These are phyloP conservation scores for Myotis vivesi DNA, from an alignment of 2,797 vertebrate species.

Conservation along the genomic window DNA sequence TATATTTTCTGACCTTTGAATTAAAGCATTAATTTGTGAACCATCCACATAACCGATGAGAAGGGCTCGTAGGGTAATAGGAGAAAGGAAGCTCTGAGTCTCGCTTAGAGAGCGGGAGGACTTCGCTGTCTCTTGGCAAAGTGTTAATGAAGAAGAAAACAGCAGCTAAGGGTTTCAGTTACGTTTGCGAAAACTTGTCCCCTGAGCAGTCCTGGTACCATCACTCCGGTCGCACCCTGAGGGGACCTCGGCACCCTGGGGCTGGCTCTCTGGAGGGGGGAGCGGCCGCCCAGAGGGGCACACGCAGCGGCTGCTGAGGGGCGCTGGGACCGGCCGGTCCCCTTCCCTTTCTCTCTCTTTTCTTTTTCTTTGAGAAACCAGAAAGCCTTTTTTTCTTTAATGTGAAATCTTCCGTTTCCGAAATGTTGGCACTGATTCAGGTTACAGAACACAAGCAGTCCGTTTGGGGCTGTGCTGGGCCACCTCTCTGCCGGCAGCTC, in stretches of 20 bases:
- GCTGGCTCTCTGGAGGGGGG: not conserved
- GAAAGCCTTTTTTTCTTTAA: not conserved
- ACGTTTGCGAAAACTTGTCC: not conserved
- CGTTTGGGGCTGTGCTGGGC: not conserved
- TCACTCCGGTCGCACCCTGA: not conserved
- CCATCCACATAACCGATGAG: not conserved
- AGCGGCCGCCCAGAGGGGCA: not conserved
- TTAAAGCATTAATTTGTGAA: not conserved
- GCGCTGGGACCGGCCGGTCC: not conserved
- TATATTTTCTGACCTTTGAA: constrained; percentile 40
- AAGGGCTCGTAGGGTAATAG: not conserved
- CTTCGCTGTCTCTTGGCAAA: not conserved
- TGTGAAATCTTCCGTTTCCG: not conserved
- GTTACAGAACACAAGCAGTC: not conserved
- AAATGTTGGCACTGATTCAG: not conserved
- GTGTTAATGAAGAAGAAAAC: not conserved
- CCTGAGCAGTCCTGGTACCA: not conserved
- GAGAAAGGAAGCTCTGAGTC: not conserved
- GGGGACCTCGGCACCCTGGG: no score
- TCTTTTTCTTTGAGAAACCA: not conserved
- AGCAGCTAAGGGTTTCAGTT: not conserved
- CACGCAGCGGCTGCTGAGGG: not conserved
- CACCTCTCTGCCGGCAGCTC: no score
- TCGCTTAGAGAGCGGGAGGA: not conserved
- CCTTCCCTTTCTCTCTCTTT: not conserved